Percentiles rank a stretch among this genome's conserved stretches.
Conservation (phyloP, 2,113 vertebrate genomes). For the Nanger granti region DNA sequence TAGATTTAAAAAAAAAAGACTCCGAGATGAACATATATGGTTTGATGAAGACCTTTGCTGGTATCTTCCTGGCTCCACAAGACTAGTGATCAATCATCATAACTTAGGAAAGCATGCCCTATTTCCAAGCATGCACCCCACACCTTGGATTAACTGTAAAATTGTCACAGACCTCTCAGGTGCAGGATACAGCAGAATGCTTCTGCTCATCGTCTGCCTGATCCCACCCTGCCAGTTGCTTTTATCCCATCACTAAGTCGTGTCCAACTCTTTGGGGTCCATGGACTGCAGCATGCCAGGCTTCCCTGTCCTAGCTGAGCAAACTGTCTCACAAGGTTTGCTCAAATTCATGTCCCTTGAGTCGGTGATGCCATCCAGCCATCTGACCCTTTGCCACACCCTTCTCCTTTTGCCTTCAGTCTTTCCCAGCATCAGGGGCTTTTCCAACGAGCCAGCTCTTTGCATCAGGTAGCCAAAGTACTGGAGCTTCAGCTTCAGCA, state of each 20-base stretch:
- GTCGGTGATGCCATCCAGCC: not conserved
- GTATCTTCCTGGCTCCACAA: not conserved
- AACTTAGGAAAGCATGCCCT: not conserved
- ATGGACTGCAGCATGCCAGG: not conserved
- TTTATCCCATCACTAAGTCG: not conserved
- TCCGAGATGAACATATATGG: not conserved
- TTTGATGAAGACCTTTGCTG: not conserved
- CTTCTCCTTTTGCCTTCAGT: not conserved
- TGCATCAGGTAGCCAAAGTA: not conserved
- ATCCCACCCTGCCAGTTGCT: not conserved
- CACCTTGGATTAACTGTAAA: not conserved
- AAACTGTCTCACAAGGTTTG: not conserved
- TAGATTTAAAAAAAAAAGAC: not conserved
- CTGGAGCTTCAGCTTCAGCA: not conserved
- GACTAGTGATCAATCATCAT: not conserved
- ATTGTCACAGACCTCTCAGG: not conserved
- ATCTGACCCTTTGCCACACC: not conserved
- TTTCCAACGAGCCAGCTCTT: not conserved
- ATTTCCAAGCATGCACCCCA: not conserved
- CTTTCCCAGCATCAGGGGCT: not conserved
- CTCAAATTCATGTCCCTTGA: not conserved
- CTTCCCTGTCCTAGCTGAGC: not conserved
- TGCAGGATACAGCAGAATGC: not conserved
- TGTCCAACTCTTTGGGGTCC: not conserved
- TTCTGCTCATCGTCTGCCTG: not conserved